These are phyloP conservation scores for Diploptera punctata DNA, from an alignment of 2,888 invertebrate genomes.

Conservation along the genomic window DNA sequence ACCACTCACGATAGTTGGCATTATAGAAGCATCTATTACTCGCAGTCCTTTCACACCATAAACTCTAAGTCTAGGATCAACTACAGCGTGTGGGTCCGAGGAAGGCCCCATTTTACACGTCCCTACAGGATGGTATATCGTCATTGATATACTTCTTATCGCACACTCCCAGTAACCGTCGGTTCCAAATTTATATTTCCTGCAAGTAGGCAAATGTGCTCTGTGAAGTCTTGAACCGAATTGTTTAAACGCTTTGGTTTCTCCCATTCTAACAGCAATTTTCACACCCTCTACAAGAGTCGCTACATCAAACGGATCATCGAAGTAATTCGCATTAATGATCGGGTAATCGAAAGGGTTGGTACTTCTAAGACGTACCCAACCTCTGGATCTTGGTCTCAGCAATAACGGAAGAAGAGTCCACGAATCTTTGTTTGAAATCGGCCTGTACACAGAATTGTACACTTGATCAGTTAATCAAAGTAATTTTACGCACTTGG, in stretches of 20 bases:
- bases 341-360: slow-evolving; percentile 88
- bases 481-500: slow-evolving; percentile 69
- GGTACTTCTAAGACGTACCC: slow-evolving; percentile 73
- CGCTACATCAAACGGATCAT: slow-evolving; percentile 77
- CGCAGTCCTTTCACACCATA: slow-evolving; percentile 79
- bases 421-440: slow-evolving; percentile 79
- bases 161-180: slow-evolving; percentile 89
- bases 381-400: slow-evolving; percentile 80
- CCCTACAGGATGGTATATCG: slow-evolving; percentile 88
- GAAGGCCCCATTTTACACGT: slow-evolving; percentile 89
- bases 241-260: slow-evolving; percentile 79
- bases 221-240: slow-evolving; percentile 79
- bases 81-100: slow-evolving; percentile 79
- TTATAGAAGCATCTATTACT: slow-evolving; percentile 86
- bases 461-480: slow-evolving; percentile 83
- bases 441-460: slow-evolving; percentile 79
- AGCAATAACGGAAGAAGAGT: slow-evolving; percentile 86
- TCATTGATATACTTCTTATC: slow-evolving; percentile 85
- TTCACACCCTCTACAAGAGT: slow-evolving; percentile 78
- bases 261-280: slow-evolving; percentile 61
- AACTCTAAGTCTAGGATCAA: slow-evolving; percentile 75
- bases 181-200: slow-evolving; percentile 71
- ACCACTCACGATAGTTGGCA: slow-evolving; percentile 88
- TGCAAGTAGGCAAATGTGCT: slow-evolving; percentile 80
- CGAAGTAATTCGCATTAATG: slow-evolving; percentile 93